These are phyloP conservation scores for Lota lota DNA, from an alignment of 2,113 vertebrate genomes.

Conservation along the genomic window DNA sequence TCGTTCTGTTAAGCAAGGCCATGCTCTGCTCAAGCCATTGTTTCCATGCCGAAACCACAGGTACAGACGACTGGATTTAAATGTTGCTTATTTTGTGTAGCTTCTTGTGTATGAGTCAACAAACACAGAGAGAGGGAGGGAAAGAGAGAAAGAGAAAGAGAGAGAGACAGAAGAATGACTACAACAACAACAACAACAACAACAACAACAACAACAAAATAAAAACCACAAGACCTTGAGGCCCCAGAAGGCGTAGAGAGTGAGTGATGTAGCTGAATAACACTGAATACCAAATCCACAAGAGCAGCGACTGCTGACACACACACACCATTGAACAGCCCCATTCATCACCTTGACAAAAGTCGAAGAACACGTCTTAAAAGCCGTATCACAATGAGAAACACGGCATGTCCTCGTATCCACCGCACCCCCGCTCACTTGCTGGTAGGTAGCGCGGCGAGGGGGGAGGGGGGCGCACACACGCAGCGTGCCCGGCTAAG, in stretches of 20 bases:
- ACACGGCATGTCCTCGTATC: too few relatives aligned
- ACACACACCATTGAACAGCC: too few relatives aligned
- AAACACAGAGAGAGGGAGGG: conserved; percentile 33
- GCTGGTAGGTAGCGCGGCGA: neutral
- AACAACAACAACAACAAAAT: conserved; percentile 2
- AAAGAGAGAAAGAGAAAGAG: conserved; percentile 22
- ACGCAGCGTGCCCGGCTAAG: conserved; percentile 42
- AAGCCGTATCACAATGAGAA: too few relatives aligned
- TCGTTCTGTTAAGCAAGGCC: conserved; percentile 70
- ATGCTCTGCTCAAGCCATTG: conserved; percentile 74
- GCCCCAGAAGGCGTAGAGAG: too few relatives aligned
- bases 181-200: conserved; percentile 3
- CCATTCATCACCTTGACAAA: too few relatives aligned
- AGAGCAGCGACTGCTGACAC: too few relatives aligned
- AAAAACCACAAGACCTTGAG: neutral
- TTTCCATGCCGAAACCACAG: conserved; percentile 74
- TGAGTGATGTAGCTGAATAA: too few relatives aligned
- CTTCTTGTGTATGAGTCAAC: conserved; percentile 42
- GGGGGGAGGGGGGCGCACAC: conserved; percentile 14
- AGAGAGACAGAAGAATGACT: neutral
- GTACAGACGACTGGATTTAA: conserved; percentile 34
- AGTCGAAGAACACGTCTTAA: too few relatives aligned
- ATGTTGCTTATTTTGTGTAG: conserved; percentile 25
- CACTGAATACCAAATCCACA: too few relatives aligned
- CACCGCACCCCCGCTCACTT: neutral